phyloP scores from a whole-genome alignment of 2,797 vertebrate species.

The Lepidocolaptes lacrymiger region DNA sequence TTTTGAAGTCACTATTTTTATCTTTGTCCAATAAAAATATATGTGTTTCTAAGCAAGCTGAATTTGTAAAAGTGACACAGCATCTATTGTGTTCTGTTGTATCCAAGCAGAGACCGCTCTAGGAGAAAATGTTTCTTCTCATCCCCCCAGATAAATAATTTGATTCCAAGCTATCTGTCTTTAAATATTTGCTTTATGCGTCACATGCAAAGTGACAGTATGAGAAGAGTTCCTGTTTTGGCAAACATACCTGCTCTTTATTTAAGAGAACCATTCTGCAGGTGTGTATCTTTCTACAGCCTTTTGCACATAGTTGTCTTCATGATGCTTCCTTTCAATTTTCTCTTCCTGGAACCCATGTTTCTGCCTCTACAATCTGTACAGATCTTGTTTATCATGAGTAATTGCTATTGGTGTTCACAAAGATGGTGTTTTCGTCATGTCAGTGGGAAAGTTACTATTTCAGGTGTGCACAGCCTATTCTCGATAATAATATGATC shows the following conservation, averaged over 20 bases:
- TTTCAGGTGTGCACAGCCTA: background rate
- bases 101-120: background rate
- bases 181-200: background rate
- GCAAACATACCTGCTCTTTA: background rate
- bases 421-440: background rate
- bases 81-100: background rate
- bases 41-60: background rate
- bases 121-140: background rate
- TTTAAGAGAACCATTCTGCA: background rate
- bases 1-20: conserved; percentile 7
- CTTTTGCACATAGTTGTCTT: background rate
- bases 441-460: background rate
- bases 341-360: background rate
- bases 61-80: background rate
- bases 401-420: background rate
- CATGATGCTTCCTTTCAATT: background rate
- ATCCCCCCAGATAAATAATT: background rate
- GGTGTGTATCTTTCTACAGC: background rate
- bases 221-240: background rate
- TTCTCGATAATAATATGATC: background rate
- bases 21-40: background rate
- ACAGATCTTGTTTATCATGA: background rate
- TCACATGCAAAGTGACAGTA: background rate
- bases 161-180: background rate
- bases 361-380: background rate